Evolutionary conservation across 2,113 vertebrate genomes (phyloP).

Genomic region (Cnemophilus loriae): DNA sequence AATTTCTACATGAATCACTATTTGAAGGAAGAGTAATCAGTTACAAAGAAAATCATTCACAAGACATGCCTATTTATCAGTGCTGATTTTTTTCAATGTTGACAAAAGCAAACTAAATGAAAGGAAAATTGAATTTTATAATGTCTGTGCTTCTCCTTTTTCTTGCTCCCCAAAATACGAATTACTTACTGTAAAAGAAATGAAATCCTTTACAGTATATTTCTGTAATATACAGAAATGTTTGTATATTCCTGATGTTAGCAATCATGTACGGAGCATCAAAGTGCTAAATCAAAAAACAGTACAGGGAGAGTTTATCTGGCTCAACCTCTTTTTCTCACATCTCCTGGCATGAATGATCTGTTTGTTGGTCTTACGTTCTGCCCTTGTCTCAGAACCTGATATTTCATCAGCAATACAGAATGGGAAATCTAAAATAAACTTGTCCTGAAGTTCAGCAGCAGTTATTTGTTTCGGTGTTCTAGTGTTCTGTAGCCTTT

Average conservation of each 20-base stretch:
- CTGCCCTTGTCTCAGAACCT: neutral
- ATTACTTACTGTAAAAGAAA: neutral
- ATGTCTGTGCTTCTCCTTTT: neutral
- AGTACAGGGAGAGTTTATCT: neutral
- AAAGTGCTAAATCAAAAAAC: neutral
- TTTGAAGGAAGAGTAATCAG: neutral
- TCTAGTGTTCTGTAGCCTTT: neutral
- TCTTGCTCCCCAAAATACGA: neutral
- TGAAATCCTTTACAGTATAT: neutral
- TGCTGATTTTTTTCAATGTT: neutral
- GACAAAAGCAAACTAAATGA: neutral
- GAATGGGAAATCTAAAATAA: neutral
- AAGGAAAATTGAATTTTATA: neutral
- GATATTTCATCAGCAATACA: neutral
- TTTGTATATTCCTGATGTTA: neutral
- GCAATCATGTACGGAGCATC: neutral
- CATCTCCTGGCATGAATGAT: neutral
- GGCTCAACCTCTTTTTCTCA: neutral
- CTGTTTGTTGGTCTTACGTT: neutral
- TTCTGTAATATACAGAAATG: neutral
- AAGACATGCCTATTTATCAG: neutral
- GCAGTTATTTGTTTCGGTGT: neutral
- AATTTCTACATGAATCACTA: neutral
- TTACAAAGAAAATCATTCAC: neutral
- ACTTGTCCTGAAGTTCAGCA: neutral